Evolutionary conservation across 2,113 vertebrate genomes (phyloP), one percentile per base, ranked within the genome.

Genomic region (Marmota flaviventris): DNA sequence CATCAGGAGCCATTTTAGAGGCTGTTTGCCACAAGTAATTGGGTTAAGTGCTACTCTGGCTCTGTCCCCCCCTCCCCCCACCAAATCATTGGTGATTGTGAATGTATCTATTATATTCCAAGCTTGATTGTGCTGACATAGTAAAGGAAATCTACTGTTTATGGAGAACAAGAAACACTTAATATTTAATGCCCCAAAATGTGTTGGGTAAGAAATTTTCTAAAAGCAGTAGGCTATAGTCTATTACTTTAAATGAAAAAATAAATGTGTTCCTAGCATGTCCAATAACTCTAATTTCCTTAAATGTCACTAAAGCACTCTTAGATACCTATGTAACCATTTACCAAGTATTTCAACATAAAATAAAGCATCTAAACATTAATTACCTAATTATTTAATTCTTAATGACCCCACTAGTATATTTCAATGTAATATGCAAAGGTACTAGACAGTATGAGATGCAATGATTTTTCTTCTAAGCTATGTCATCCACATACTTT

Each of bases 271-370:
- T 63, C 70, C 37, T 34, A 94, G 61, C 53, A 37, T 13, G 81
- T 78, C 51, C 16, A 77, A 56, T 67, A 92, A 96, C 29, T 81
- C 27, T 58, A 81, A 58, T 87, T 96, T 87, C 42, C 37, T 86
- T 39, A 82, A 56, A 76, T 82, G 86, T 73, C 32, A 73, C 58
- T 65, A 86, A 72, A 56, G 37, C 25, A 91, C 12, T 32, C 63
- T 79, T 61, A 79, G 65, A 88, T 53, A 73, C 18, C n/a, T 58
- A 72, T 37, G 29, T 18, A 91, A 76, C 73, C 29, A 85, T 63
- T 39, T 45, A 94, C 20, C 58, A 94, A 89, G 77, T 24, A 58
- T 76, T 94, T 89, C 75, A 95, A 51, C 53, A 86, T 67, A 83
- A 89, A 42, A 58, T 39, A 77, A 89, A 76, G 37, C 29, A 95